Evolutionary conservation across 1,140 invertebrate genomes (phyloP), one percentile per base, ranked within the genome.

Genomic region (Drosophila erecta): DNA sequence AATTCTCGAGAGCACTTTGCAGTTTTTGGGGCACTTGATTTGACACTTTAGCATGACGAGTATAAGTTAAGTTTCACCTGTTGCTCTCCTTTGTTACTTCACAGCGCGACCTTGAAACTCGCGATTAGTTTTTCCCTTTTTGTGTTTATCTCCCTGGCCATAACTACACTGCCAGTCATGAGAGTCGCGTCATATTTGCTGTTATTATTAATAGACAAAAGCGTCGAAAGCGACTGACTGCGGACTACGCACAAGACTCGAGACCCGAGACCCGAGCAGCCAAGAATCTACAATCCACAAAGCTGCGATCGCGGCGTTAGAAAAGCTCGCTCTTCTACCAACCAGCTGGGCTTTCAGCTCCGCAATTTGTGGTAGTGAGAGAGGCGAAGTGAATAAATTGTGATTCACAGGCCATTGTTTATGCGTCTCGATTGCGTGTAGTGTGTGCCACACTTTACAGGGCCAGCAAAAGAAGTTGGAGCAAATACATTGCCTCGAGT

Each of bases 131-230:
- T 64, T 58, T 70, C 22, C 30, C 49, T 49, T 47, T 58, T 66
- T 17, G 17, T 17, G 17, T 24, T 24, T 24, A 3, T 3, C 2
- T 24, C 4, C 4, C 7, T 30, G 30, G 35, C 24, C 30, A 61
- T 61, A 59, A 50, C 27, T 50, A 50, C 14, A 60, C 41, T 64
- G 61, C 17, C 62, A 62, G 76, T 56, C 66, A 59, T 67, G 37
- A 79, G 75, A 65, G 51, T 56, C 75, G 71, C 80, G 80, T 83
- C 81, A 76, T 84, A 43, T 85, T 85, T 84, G 71, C 66, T 84
- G 12, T 77, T 76, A 80, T 80, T 85, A 80, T 85, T 85, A 81
- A 74, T 81, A 72, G 62, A 46, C 73, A 77, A 85, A 85, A 76
- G 76, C 76, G 66, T 76, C 51, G 58, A 70, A 62, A 44, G 20